These are phyloP conservation scores for Oncorhynchus clarkii DNA, from an alignment of 2,113 vertebrate genomes.

Conservation along the genomic window DNA sequence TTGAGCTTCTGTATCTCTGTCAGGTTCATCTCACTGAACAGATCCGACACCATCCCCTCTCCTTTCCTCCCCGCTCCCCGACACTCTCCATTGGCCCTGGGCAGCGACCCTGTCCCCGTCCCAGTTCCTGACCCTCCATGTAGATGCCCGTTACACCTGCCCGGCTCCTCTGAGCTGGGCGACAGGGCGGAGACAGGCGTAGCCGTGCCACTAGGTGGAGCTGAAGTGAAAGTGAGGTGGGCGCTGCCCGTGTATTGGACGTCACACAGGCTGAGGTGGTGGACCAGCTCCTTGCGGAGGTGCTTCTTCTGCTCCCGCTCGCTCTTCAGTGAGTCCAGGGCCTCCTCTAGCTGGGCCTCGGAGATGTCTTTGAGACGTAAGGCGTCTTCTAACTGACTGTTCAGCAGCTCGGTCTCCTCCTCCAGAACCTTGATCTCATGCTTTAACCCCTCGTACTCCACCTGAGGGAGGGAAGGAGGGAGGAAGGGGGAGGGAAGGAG, in stretches of 20 bases:
- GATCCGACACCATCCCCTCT: conserved; percentile 80
- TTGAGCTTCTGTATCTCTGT: conserved; percentile 96
- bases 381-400: conserved; percentile 91
- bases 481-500: no score
- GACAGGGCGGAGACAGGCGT: conserved; percentile 66
- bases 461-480: conserved; percentile 65
- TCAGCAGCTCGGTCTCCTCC: conserved; percentile 90
- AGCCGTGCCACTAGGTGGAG: conserved; percentile 76
- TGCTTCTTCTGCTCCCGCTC: conserved; percentile 94
- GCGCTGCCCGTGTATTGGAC: conserved; percentile 82
- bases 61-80: conserved; percentile 75
- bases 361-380: conserved; percentile 94
- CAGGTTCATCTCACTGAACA: conserved; percentile 94
- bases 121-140: conserved; percentile 59
- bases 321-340: conserved; percentile 89
- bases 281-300: conserved; percentile 89
- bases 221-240: conserved; percentile 84
- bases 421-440: conserved; percentile 96
- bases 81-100: conserved; percentile 82
- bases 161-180: conserved; percentile 81
- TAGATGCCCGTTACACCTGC: conserved; percentile 83
- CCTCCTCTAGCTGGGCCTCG: conserved; percentile 90
- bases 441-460: conserved; percentile 97
- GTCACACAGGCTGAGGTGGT: conserved; percentile 90
- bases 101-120: conserved; percentile 43